Base-by-base conservation (phyloP, 2,113 vertebrate genomes). In the Takifugu bimaculatus region DNA sequence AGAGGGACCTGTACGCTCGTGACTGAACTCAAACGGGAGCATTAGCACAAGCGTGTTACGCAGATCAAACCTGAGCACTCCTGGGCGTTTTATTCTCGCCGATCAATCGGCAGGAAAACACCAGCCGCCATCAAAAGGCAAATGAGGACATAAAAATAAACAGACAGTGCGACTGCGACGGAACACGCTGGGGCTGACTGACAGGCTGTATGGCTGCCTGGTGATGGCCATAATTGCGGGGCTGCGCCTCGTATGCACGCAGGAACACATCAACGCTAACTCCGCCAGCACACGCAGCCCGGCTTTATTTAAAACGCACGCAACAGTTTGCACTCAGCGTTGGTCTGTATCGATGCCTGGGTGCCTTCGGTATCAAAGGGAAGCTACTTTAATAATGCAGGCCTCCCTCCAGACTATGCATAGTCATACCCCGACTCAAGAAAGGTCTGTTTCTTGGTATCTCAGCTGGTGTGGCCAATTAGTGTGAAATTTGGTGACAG, bases 401-500 rank as follows among this genome's bases (percentile, higher is more conserved):
- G 63, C 47, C 68, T 82, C 81, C 77, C 79, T 64, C 62, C 58
- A 75, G 82, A 82, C 63, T 72, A 26, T 56, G 70, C 71, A 60
- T 25, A 72, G 71, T 80, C 82, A 75, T 66, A 81, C 65, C 35
- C 74, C 57, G 68, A 84, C 82, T 85, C 83, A 63, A 86, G 81
- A 81, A 71, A 78, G 84, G 75, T 74, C 73, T 70, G 73, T 75
- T 88, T 82, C 79, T 68, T 63, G 78, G 68, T 75, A 80, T 85
- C 81, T 85, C 75, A 77, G 79, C 72, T 87, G 83, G 84, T 79
- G 78, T 72, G 83, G 78, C 86, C 88, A 89, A 89, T 89, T 89
- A 89, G 81, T 84, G 82, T 86, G 83, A 86, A 79, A 84, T 87
- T 86, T 86, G 79, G 80, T 86, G 88, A 88, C 86, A 88, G 88